phyloP scores from a whole-genome alignment of 2,113 vertebrate species.

The Coptodon bakossiorum region DNA sequence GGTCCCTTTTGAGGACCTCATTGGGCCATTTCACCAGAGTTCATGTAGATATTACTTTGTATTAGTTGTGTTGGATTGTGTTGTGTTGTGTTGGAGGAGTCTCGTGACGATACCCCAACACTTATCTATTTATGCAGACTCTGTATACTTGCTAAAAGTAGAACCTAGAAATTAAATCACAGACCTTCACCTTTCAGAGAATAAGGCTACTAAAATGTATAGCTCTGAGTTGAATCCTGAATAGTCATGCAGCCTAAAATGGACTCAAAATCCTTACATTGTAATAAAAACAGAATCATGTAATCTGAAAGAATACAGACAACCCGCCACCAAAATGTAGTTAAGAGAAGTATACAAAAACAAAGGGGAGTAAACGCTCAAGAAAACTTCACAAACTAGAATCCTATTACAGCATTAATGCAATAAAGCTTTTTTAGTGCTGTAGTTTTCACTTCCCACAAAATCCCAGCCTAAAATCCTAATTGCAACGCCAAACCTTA shows the following conservation, averaged over 20 bases:
- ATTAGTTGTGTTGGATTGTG: background rate
- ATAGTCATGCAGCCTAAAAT: background rate
- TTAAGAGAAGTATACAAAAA: background rate
- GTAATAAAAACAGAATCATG: background rate
- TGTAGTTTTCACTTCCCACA: background rate
- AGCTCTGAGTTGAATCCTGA: background rate
- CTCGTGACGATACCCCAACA: too few species aligned
- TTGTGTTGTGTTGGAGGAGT: too few species aligned
- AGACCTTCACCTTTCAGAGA: background rate
- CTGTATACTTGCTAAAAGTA: background rate
- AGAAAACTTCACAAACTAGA: background rate
- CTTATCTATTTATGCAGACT: background rate
- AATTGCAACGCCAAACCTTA: background rate
- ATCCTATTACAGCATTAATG: background rate
- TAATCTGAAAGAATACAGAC: background rate
- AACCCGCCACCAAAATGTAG: background rate
- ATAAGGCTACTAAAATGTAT: background rate
- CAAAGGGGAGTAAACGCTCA: background rate
- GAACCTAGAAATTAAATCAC: background rate
- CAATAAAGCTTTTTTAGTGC: background rate
- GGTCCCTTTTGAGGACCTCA: background rate
- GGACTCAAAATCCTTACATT: rapidly evolving
- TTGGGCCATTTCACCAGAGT: background rate
- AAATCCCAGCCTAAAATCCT: background rate
- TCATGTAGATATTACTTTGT: background rate